Base-by-base conservation (phyloP, 2,888 invertebrate species). In the Phalera bucephala region DNA sequence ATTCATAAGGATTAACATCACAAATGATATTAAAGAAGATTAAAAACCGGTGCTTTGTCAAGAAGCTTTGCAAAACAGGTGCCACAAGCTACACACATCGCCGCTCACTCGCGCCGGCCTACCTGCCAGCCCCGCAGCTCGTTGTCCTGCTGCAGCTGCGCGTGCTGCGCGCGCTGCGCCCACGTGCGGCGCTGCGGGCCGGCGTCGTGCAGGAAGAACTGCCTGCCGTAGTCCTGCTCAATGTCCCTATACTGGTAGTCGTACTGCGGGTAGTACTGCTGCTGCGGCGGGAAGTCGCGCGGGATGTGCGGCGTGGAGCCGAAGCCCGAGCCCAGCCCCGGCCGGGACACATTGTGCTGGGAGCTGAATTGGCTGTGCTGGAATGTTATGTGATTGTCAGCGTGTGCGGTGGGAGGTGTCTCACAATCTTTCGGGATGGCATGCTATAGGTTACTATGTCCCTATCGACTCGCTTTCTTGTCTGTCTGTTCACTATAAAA, bases 151-250 rank as follows among this genome's bases (percentile, higher is more conserved):
- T 92, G 17, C 5, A 47, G 49, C 22, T 49, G 49, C 1, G 49
- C 54, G 13, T 48, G 51, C 26, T 52, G 57, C 25, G 84, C 85
- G 45, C 92, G 92, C 63, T 92, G 92, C 21, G 93, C 93, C 94
- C 94, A 94, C 1, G 94, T 94, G 56, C 94, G 83, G 5, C 94
- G 79, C 70, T 91, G 93, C 37, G 86, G 91, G 51, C 79, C 45
- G 82, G 81, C 59, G 67, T 95, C 95, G 72, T 96, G 95, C 59
- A 95, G 86, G 81, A 94, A 96, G 81, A 95, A 95, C 77, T 95
- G 90, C 43, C 64, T 49, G 2, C 49, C 60, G 58, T 58, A 67
- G 35, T 71, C 74, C 39, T 57, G 64, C 34, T 80, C 80, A 21
- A 76, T 71, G 33, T 79, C 80, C 50, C 78, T 61, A 46, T 77